phyloP scores from a whole-genome alignment of 2,888 invertebrate genomes.

The Eumacrocentrus americanus region DNA sequence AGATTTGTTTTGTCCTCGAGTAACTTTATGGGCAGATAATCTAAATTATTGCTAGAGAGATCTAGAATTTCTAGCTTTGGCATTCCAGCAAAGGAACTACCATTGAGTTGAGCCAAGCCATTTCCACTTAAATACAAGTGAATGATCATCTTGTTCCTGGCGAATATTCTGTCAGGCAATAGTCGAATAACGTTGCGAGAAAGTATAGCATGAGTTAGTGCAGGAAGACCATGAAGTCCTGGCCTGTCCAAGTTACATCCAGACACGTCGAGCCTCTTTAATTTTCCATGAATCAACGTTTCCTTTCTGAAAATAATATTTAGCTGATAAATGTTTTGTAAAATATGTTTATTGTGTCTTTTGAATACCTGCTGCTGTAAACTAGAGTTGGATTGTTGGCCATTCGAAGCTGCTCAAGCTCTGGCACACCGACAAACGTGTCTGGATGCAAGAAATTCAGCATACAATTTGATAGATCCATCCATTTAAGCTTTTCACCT shows the following conservation, averaged over 20 bases:
- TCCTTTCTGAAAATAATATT: constrained; percentile 41
- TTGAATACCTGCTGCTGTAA: constrained; percentile 50
- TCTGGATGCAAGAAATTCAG: constrained; percentile 50
- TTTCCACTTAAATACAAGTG: constrained; percentile 72
- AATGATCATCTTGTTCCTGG: constrained; percentile 68
- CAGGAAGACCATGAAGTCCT: constrained; percentile 69
- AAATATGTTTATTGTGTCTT: background rate
- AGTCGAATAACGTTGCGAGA: constrained; percentile 70
- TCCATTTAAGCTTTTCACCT: constrained; percentile 46
- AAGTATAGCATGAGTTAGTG: constrained; percentile 66
- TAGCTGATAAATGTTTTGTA: no score
- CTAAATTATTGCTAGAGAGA: constrained; percentile 74
- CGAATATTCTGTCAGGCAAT: constrained; percentile 68
- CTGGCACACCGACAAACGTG: constrained; percentile 48
- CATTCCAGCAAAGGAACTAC: constrained; percentile 69
- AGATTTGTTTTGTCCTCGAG: constrained; percentile 69
- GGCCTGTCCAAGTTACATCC: constrained; percentile 53
- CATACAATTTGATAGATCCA: constrained; percentile 55
- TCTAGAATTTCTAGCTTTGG: constrained; percentile 68
- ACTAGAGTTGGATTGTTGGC: constrained; percentile 52
- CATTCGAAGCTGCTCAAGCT: constrained; percentile 50
- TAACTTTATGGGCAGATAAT: constrained; percentile 66
- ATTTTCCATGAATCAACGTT: constrained; percentile 47
- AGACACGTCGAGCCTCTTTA: constrained; percentile 51
- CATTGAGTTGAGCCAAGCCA: constrained; percentile 67